Conservation (phyloP, 2,888 invertebrate genomes). For the Campoplex nolae region DNA sequence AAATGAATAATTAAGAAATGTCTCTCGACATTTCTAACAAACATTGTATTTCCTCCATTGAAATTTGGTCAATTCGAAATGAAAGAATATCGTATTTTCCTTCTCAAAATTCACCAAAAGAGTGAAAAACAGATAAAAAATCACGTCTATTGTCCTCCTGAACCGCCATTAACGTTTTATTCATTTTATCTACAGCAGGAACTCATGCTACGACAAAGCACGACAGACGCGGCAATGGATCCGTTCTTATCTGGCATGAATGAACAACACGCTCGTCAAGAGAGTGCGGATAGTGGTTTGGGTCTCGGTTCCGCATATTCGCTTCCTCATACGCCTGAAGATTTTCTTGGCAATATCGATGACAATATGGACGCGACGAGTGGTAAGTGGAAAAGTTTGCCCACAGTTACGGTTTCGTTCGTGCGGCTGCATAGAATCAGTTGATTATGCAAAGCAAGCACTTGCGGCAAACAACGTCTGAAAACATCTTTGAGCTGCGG, state of each 20-base stretch:
- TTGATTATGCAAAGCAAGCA: too few species aligned
- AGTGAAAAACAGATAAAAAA: background rate
- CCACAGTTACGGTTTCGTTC: background rate
- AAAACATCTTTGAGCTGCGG: too few species aligned
- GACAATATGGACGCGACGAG: conserved; percentile 96
- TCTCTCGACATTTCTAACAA: background rate
- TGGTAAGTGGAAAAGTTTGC: conserved; percentile 83
- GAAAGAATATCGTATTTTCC: too few species aligned
- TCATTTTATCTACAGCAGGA: conserved; percentile 86
- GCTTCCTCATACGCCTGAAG: conserved; percentile 96
- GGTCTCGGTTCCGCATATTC: conserved; percentile 96
- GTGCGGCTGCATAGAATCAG: too few species aligned
- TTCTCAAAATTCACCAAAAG: background rate
- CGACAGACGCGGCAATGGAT: conserved; percentile 89
- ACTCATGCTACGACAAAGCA: conserved; percentile 89
- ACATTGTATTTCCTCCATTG: background rate
- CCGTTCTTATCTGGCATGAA: conserved; percentile 93
- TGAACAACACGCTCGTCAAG: conserved; percentile 95
- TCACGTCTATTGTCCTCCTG: background rate
- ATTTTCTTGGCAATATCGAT: conserved; percentile 95
- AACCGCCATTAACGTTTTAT: conserved; percentile 6
- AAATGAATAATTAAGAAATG: background rate
- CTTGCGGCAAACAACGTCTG: too few species aligned
- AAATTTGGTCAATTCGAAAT: background rate
- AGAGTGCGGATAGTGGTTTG: conserved; percentile 97